Base-by-base conservation (phyloP, 2,888 invertebrate species). In the Busseola fusca region DNA sequence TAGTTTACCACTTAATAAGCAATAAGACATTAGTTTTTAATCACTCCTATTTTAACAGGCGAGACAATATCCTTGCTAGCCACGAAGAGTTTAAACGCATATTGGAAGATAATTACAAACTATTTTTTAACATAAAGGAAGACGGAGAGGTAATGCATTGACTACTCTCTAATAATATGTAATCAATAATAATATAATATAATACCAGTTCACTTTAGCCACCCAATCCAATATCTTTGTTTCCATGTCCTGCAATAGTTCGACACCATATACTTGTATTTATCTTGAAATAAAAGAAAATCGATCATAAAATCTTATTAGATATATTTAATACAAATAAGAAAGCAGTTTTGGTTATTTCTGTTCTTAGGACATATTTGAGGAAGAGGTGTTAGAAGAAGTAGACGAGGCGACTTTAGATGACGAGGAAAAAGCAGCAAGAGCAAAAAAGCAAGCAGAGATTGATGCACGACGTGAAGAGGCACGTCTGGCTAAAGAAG, bases 91-190 rank as follows among this genome's bases (percentile, higher is more conserved):
- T 98, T 54, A 89, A 95, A 75, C 88, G 94, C 9, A 92, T 97
- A 25, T 93, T 98, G 76, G 93, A 94, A 42, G 94, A 96, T 5
- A 98, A 98, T 91, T 97, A 97, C 82, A 96, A 96, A 70, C 88
- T 98, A 7, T 97, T 97, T 86, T 97, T 97, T 84, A 97, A 98
- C 85, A 94, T 97, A 57, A 89, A 95, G 72, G 94, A 96, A 0
- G 96, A 96, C 48, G 92, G 90, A 74, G 93, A 94, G 89, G 95
- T 95, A 88, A 57, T 45, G 4, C 27, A 18, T 65, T 48, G 30
- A 40, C 21, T 21, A 10, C 34, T 54, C n/a, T n/a, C n/a, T n/a
- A n/a, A 9, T 72, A 16, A 25, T 40, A 30, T 3, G n/a, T 34
- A 34, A 34, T 34, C 34, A 7, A 34, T 34, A n/a, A n/a, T n/a